phyloP scores from a whole-genome alignment of 2,888 invertebrate species.

The Phragmatobia fuliginosa region DNA sequence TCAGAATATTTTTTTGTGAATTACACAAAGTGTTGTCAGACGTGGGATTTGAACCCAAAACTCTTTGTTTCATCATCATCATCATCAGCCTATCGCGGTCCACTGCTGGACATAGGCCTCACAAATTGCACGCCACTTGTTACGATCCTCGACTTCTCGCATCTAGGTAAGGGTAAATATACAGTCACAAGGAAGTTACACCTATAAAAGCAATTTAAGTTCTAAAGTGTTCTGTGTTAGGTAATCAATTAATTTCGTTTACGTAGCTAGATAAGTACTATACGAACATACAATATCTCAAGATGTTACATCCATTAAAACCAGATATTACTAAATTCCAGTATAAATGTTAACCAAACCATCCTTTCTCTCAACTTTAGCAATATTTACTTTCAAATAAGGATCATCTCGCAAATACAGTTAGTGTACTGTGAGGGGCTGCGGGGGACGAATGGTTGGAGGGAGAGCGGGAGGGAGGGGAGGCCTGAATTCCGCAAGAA shows the following conservation, averaged over 20 bases:
- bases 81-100: too few species aligned
- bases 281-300: neutral
- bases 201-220: neutral
- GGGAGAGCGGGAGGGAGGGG: constrained; percentile 50
- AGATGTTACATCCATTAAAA: constrained; percentile 12
- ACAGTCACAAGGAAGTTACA: neutral
- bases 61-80: too few species aligned
- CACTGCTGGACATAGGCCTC: too few species aligned
- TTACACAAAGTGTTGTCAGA: too few species aligned
- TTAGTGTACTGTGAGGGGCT: constrained; percentile 37
- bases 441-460: constrained; percentile 46
- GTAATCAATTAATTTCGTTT: constrained; percentile 3
- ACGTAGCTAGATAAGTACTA: neutral
- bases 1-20: too few species aligned
- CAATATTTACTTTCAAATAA: constrained; percentile 44
- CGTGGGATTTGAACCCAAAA: too few species aligned
- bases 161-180: too few species aligned
- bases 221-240: neutral
- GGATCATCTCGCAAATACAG: constrained; percentile 48
- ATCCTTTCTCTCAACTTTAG: constrained; percentile 42
- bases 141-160: too few species aligned
- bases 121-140: too few species aligned
- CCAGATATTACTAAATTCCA: constrained; percentile 7
- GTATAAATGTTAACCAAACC: constrained; percentile 33
- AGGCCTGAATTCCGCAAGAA: constrained; percentile 70